These are phyloP conservation scores for Philereme transversata DNA, from an alignment of 2,888 invertebrate species.

Conservation along the genomic window DNA sequence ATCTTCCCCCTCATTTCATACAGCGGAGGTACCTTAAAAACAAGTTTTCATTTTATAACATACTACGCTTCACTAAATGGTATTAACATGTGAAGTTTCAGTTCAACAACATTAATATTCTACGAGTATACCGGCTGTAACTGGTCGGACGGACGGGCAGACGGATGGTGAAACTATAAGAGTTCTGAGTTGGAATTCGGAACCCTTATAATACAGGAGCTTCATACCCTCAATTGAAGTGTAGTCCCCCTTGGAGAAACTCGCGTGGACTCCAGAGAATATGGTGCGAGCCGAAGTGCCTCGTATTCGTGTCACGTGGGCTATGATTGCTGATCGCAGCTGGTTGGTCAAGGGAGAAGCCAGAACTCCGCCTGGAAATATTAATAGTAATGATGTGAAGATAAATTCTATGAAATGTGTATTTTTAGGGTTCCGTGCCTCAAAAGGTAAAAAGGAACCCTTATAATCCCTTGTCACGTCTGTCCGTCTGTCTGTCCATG, in stretches of 20 bases:
- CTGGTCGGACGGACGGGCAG: neutral
- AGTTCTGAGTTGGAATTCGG: too few relatives aligned
- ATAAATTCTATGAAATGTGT: too few relatives aligned
- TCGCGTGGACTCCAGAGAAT: slow-evolving; percentile 30
- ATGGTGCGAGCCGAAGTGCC: slow-evolving; percentile 3
- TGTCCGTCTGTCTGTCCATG: too few relatives aligned
- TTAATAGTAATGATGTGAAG: neutral
- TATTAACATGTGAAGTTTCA: neutral
- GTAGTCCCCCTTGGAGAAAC: slow-evolving; percentile 29
- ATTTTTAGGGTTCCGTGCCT: too few relatives aligned
- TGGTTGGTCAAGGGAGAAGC: slow-evolving; percentile 25
- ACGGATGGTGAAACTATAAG: too few relatives aligned
- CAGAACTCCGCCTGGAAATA: slow-evolving; percentile 31
- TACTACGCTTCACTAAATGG: too few relatives aligned
- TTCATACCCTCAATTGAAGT: slow-evolving; percentile 24
- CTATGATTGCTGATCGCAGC: slow-evolving; percentile 13
- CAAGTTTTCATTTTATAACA: too few relatives aligned
- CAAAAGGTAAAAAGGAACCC: too few relatives aligned
- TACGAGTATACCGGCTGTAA: neutral
- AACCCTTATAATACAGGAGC: neutral
- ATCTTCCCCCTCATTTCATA: too few relatives aligned
- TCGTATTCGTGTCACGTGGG: slow-evolving; percentile 3
- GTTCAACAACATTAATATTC: neutral
- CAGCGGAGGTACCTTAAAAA: too few relatives aligned
- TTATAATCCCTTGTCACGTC: too few relatives aligned